phyloP scores from a whole-genome alignment of 2,113 vertebrate species.

The Vidua chalybeata region DNA sequence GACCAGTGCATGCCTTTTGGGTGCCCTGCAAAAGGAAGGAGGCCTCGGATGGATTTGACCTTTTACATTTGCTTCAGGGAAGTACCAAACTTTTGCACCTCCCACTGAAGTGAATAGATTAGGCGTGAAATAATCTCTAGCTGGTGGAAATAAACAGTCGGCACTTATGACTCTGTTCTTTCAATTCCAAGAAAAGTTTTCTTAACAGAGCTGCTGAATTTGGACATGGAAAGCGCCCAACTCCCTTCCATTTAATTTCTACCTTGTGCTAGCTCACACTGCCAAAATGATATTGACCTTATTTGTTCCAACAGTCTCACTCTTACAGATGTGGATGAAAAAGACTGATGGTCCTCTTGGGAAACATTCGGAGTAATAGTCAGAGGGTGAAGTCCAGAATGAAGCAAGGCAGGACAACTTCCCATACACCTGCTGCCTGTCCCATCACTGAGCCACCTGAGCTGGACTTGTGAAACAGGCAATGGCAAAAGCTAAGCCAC shows the following conservation, averaged over 20 bases:
- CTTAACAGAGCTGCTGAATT: conserved; percentile 8
- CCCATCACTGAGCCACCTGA: background rate
- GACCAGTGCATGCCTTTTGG: background rate
- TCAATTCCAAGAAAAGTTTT: conserved; percentile 30
- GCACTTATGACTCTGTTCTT: background rate
- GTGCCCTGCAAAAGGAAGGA: background rate
- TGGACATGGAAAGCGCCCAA: background rate
- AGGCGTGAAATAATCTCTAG: background rate
- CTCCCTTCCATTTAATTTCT: background rate
- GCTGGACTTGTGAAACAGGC: background rate
- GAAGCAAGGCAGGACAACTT: background rate
- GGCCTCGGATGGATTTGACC: background rate
- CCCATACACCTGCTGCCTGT: background rate
- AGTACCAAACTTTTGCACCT: background rate
- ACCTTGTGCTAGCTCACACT: background rate
- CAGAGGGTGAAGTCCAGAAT: background rate
- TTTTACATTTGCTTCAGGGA: background rate
- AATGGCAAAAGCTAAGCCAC: background rate
- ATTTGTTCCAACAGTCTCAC: conserved; percentile 9
- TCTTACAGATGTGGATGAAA: background rate
- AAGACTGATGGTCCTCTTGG: background rate
- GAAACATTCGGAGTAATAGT: background rate
- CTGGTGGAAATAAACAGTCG: background rate
- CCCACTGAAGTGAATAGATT: background rate
- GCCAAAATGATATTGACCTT: conserved; percentile 5